Base-by-base conservation (phyloP, 2,888 invertebrate genomes). In the Lasioglossum morio region DNA sequence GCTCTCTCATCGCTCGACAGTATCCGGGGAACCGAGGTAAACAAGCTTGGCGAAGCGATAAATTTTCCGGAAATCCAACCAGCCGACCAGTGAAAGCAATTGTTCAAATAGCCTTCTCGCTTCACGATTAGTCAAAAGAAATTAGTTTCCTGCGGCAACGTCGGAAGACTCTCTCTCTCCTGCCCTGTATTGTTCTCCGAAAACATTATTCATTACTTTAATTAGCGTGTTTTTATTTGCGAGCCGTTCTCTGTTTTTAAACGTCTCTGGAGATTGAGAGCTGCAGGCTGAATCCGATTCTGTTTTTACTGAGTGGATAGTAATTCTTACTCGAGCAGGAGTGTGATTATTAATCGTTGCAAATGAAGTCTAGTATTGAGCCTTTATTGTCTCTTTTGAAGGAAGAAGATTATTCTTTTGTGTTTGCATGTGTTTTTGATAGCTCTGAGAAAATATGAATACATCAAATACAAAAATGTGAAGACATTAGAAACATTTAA, bases 1-100 rank as follows among this genome's bases (percentile, higher is more conserved):
- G 77, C 48, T 72, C 76, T 66, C 75, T 23, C 43, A 23, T 40
- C 72, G 72, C 43, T 53, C 76, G 40, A 53, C 30, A 63, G 40
- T 19, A 74, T 78, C 66, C 66, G 60, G 37, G 37, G 63, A 53
- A 14, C 57, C n/a, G 48, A n/a, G 43, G 72, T 60, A 72, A 83
- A 63, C 80, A 80, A 76, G 72, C 72, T 30, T 27, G 57, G 46
- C 30, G 34, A 34, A 8, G 72, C 75, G 37, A 75, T 72, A 83
- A 80, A 83, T 76, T 70, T 79, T 79, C 74, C n/a, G 48, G 66
- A 70, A 79, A 79, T 82, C 73, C 69, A 57, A 57, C 53, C 43
- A 70, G 79, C 73, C 69, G 46, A 34, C 57, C 63, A n/a, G 73
- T 8, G 46, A 70, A 70, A 46, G 66, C 79, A 40, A 74, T 79